phyloP scores from a whole-genome alignment of 2,797 vertebrate species.

The Parotocinclus haroldoi region DNA sequence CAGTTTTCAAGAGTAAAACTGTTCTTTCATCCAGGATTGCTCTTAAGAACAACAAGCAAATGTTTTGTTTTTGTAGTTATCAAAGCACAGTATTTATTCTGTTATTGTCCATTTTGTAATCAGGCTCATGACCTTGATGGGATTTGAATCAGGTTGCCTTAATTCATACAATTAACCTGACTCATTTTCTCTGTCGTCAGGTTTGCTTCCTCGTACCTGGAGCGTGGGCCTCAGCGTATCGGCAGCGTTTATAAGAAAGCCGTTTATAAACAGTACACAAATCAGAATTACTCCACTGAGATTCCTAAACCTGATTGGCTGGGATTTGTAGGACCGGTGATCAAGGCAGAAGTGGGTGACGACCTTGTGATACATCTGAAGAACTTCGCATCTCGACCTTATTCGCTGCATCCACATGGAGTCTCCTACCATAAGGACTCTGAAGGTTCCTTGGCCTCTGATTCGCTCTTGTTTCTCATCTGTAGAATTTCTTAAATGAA shows the following conservation, averaged over 20 bases:
- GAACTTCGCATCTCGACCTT: conserved; percentile 83
- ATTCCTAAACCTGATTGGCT: conserved; percentile 79
- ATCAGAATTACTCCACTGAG: conserved; percentile 70
- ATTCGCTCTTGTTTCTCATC: no score
- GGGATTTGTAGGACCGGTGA: conserved; percentile 87
- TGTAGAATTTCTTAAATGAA: no score
- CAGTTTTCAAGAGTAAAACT: no score
- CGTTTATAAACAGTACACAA: conserved; percentile 82
- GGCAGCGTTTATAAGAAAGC: conserved; percentile 89
- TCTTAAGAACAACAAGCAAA: no score
- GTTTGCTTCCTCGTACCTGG: conserved; percentile 71
- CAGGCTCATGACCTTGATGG: no score
- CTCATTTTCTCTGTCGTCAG: conserved; percentile 55
- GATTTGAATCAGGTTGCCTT: no score
- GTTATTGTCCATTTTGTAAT: background rate
- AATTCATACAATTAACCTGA: background rate
- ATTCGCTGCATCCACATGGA: conserved; percentile 91
- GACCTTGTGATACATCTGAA: conserved; percentile 83
- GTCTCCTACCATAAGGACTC: conserved; percentile 89
- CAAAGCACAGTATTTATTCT: background rate
- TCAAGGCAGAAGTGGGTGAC: conserved; percentile 88
- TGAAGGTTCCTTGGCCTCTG: conserved; percentile 77
- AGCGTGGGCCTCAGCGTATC: conserved; percentile 68
- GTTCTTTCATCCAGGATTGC: no score
- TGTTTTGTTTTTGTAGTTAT: background rate